Conservation (phyloP, 2,113 vertebrate genomes). For the Mesoclemmys tuberculata region DNA sequence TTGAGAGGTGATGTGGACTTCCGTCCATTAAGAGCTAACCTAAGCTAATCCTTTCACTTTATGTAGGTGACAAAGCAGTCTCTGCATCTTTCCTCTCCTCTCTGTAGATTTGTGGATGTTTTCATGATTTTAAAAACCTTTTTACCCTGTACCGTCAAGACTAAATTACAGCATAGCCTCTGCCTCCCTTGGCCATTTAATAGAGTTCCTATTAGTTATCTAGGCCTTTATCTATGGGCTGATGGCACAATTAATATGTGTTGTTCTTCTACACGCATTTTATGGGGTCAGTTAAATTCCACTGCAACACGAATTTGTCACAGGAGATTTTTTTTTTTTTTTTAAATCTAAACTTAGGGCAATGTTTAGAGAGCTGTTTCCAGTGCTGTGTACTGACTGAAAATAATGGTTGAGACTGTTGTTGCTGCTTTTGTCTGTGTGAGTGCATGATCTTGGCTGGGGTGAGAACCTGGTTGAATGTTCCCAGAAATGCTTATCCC, state of each 20-base stretch:
- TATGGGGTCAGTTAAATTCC: background rate
- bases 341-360: background rate
- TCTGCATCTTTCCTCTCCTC: background rate
- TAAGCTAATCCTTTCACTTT: background rate
- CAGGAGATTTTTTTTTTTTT: background rate
- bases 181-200: background rate
- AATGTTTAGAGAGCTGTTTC: background rate
- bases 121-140: background rate
- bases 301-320: background rate
- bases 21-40: background rate
- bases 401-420: accelerated
- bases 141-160: background rate
- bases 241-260: background rate
- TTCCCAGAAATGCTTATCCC: background rate
- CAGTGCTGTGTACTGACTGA: background rate
- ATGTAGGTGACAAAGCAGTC: background rate
- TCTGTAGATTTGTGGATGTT: background rate
- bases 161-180: background rate
- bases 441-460: background rate
- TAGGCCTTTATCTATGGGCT: background rate
- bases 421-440: background rate
- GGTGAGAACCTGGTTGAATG: accelerated
- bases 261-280: background rate
- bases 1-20: background rate
- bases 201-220: background rate